Percentiles rank a stretch among this genome's conserved stretches.
Conservation (phyloP, 2,797 vertebrate species). For the Catharus ustulatus region DNA sequence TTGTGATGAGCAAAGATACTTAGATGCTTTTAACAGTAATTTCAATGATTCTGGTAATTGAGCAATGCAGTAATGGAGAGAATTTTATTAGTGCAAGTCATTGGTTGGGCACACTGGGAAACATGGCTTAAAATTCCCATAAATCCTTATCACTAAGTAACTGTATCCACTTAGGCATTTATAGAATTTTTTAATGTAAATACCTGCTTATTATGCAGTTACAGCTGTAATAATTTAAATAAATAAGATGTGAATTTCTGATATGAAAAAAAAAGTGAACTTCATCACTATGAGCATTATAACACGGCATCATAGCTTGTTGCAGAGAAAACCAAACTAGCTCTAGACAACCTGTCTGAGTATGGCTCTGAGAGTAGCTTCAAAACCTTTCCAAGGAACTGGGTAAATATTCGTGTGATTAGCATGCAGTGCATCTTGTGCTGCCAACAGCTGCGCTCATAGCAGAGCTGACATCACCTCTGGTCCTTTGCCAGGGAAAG, state of each 20-base stretch:
- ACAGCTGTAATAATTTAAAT: neutral
- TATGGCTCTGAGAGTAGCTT: neutral
- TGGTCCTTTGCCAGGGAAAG: constrained; percentile 15
- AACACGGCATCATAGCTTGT: neutral
- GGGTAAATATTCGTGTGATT: neutral
- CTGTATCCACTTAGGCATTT: neutral
- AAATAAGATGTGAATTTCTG: neutral
- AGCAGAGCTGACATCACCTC: constrained; percentile 49
- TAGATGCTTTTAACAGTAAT: neutral
- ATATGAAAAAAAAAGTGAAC: neutral
- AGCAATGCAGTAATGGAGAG: neutral
- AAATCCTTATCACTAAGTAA: neutral
- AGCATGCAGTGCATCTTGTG: neutral
- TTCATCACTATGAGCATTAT: neutral
- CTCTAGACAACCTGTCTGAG: neutral
- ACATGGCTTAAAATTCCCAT: neutral
- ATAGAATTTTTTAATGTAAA: neutral
- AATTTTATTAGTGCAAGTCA: neutral
- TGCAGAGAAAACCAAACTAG: neutral
- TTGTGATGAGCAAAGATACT: neutral
- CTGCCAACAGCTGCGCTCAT: neutral
- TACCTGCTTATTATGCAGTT: neutral
- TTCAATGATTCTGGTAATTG: neutral
- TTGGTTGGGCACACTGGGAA: neutral
- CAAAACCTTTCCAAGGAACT: neutral